A percentile compares a stretch with the other conserved stretches of the same genome.
These are phyloP conservation scores for Hyposoter dolosus DNA, from an alignment of 2,888 invertebrate genomes.

Conservation along the genomic window DNA sequence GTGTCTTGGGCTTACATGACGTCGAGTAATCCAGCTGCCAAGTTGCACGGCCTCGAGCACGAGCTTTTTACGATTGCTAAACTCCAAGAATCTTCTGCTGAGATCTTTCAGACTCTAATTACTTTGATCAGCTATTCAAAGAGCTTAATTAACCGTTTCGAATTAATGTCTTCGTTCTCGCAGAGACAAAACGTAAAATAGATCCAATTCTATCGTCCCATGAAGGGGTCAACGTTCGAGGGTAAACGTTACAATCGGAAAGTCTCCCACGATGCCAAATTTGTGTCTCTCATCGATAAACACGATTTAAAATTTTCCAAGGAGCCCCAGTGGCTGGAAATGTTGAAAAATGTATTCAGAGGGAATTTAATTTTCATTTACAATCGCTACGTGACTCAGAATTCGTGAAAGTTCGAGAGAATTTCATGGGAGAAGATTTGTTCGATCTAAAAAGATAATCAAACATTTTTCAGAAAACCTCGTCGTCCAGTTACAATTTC, in stretches of 20 bases:
- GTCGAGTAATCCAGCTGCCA: not conserved
- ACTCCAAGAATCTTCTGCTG: not conserved
- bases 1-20: conserved; percentile 21
- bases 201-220: not conserved
- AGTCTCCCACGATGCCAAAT: too few relatives aligned
- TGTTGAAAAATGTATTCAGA: too few relatives aligned
- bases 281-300: too few relatives aligned
- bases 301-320: too few relatives aligned
- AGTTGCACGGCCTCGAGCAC: not conserved
- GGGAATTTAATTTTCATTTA: too few relatives aligned
- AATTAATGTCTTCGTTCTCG: not conserved
- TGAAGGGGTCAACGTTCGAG: not conserved
- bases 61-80: conserved; percentile 28
- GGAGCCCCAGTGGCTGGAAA: too few relatives aligned
- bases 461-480: too few relatives aligned
- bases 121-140: conserved; percentile 30
- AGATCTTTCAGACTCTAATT: not conserved
- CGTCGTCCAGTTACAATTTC: too few relatives aligned
- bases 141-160: conserved; percentile 2
- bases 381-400: too few relatives aligned
- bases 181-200: not conserved
- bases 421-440: too few relatives aligned
- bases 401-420: too few relatives aligned
- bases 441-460: too few relatives aligned
- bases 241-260: not conserved